Conservation (phyloP, 1,140 invertebrate genomes). For the Scaptomyza montana region DNA sequence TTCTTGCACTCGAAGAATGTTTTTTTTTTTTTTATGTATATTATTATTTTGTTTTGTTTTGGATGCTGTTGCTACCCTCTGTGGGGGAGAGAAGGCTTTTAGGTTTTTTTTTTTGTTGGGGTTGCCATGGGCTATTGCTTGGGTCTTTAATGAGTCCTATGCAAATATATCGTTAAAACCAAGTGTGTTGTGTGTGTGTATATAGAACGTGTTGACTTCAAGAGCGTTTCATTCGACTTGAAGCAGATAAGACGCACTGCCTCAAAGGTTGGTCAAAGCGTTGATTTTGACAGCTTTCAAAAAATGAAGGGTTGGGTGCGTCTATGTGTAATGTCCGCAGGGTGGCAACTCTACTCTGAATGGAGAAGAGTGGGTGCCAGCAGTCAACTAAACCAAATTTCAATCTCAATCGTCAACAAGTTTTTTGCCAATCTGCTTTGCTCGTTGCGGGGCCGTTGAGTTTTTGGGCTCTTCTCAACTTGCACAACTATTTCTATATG, state of each 20-base stretch:
- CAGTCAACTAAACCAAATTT: constrained; percentile 67
- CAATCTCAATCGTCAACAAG: constrained; percentile 81
- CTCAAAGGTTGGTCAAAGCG: constrained; percentile 49
- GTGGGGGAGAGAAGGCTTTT: constrained; percentile 4
- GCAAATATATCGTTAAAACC: constrained; percentile 77
- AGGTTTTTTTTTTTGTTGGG: constrained; percentile 25
- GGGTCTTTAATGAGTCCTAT: constrained; percentile 76
- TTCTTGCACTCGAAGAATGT: constrained; percentile 51
- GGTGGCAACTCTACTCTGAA: constrained; percentile 14
- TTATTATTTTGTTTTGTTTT: constrained; percentile 32
- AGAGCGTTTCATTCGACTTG: constrained; percentile 43
- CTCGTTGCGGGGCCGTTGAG: constrained; percentile 7
- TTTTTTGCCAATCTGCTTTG: constrained; percentile 53
- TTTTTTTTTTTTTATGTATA: constrained; percentile 3
- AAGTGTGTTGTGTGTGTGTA: constrained; percentile 70
- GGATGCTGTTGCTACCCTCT: constrained; percentile 40
- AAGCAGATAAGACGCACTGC: constrained; percentile 34
- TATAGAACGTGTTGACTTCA: constrained; percentile 49
- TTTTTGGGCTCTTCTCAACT: constrained; percentile 28
- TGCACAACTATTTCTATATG: constrained; percentile 70
- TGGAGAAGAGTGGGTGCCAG: constrained; percentile 23
- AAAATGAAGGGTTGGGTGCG: neutral
- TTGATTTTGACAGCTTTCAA: constrained; percentile 39
- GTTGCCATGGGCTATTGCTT: constrained; percentile 32
- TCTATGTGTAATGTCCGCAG: constrained; percentile 28